Evolutionary conservation across 2,113 vertebrate species (phyloP).

Genomic region (Hucho hucho): DNA sequence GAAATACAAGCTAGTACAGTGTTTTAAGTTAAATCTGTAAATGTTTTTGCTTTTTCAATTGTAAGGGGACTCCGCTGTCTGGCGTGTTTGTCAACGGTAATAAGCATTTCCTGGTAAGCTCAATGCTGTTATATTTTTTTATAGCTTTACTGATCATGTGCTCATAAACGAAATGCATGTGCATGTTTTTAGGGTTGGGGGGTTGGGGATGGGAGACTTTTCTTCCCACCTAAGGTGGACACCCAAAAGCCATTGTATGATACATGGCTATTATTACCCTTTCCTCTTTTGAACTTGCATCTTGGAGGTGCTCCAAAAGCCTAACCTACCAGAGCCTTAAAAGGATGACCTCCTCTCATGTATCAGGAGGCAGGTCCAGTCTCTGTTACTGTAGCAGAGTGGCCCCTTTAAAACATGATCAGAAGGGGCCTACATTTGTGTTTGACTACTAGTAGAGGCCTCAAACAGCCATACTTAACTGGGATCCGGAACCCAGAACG

Average conservation of each 20-base stretch:
- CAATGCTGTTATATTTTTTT: neutral
- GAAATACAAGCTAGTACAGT: neutral
- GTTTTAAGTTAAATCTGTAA: neutral
- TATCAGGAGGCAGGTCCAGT: slow-evolving; percentile 47
- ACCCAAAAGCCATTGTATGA: slow-evolving; percentile 43
- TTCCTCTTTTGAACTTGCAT: slow-evolving; percentile 74
- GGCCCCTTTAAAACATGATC: slow-evolving; percentile 40
- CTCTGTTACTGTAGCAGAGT: slow-evolving; percentile 14
- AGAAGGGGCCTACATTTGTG: slow-evolving; percentile 53
- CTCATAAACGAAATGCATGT: slow-evolving; percentile 8
- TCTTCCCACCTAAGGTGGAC: neutral
- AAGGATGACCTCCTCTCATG: slow-evolving; percentile 70
- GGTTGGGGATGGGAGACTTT: slow-evolving; percentile 14
- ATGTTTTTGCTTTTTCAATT: slow-evolving; percentile 34
- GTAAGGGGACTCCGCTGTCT: slow-evolving; percentile 60
- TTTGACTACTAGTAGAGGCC: neutral
- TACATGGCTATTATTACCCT: slow-evolving; percentile 73
- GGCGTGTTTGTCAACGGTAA: slow-evolving; percentile 50
- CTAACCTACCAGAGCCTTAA: slow-evolving; percentile 74
- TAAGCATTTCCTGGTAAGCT: slow-evolving; percentile 70
- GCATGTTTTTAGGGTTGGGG: slow-evolving; percentile 34
- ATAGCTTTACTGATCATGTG: neutral
- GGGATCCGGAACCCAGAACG: too few species aligned
- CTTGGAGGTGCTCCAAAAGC: slow-evolving; percentile 68
- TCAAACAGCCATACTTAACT: neutral